Conservation (phyloP, 64 coral and sea anemone species). For the Astreopora myriophthalma region DNA sequence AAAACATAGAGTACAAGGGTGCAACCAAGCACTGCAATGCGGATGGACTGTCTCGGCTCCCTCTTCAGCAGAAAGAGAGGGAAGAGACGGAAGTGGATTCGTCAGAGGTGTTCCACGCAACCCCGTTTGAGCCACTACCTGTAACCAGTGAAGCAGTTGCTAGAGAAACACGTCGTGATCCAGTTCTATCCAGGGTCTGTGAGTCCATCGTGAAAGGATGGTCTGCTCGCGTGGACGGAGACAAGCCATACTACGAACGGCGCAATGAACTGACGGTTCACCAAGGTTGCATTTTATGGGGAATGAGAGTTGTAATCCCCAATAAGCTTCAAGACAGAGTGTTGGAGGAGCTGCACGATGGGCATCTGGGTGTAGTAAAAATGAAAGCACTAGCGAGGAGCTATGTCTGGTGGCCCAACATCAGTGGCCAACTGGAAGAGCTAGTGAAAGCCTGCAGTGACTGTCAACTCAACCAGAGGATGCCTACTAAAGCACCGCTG, state of each 20-base stretch:
- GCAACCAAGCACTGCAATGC: slow-evolving; percentile 44
- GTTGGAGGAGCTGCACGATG: slow-evolving; percentile 59
- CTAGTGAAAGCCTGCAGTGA: slow-evolving; percentile 41
- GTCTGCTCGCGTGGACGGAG: slow-evolving; percentile 15
- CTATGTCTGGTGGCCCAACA: slow-evolving; percentile 58
- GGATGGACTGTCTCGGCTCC: slow-evolving; percentile 72
- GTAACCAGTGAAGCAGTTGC: slow-evolving; percentile 30
- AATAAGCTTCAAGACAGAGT: slow-evolving; percentile 42
- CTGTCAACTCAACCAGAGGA: slow-evolving; percentile 34
- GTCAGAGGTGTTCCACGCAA: slow-evolving; percentile 52
- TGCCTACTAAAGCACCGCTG: slow-evolving; percentile 12
- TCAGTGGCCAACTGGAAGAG: slow-evolving; percentile 48
- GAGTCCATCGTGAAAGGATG: slow-evolving; percentile 42
- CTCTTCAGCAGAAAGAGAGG: slow-evolving; percentile 49
- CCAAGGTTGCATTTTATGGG: slow-evolving; percentile 50
- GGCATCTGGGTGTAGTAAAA: slow-evolving; percentile 52
- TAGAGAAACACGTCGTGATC: slow-evolving; percentile 50
- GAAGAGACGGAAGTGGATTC: slow-evolving; percentile 17
- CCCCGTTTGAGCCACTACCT: slow-evolving; percentile 39
- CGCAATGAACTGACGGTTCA: slow-evolving; percentile 53
- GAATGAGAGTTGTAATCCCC: slow-evolving; percentile 46
- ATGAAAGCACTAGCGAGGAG: slow-evolving; percentile 55
- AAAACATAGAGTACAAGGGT: neutral
- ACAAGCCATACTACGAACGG: slow-evolving; percentile 9
- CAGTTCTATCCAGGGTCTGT: neutral